phyloP scores from a whole-genome alignment of 1,140 invertebrate species.

The Teleogryllus occipitalis region DNA sequence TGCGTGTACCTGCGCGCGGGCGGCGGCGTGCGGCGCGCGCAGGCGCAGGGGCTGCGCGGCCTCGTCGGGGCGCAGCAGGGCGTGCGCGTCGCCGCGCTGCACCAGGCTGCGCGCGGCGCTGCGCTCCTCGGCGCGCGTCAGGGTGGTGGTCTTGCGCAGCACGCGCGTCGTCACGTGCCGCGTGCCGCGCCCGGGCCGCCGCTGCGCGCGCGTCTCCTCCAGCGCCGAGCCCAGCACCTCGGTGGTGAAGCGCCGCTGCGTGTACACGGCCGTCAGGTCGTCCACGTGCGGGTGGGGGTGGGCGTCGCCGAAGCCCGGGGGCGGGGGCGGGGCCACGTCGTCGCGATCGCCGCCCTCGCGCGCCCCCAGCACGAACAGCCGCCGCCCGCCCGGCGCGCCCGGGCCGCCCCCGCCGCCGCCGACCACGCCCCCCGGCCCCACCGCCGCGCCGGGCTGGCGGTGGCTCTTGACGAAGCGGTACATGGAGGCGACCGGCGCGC shows the following conservation, averaged over 20 bases:
- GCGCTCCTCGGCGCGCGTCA: constrained; percentile 78
- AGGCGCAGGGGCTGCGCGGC: background rate
- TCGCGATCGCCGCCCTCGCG: constrained; percentile 52
- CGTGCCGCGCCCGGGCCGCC: constrained; percentile 61
- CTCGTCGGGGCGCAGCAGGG: constrained; percentile 29
- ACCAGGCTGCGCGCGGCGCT: constrained; percentile 61
- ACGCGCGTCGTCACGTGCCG: constrained; percentile 77
- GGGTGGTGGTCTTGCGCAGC: constrained; percentile 80
- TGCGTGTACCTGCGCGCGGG: background rate
- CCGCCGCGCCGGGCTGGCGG: constrained; percentile 48
- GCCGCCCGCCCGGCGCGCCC: constrained; percentile 31
- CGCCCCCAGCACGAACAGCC: constrained; percentile 73
- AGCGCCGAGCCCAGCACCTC: constrained; percentile 74
- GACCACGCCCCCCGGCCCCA: constrained; percentile 63
- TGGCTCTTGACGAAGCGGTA: constrained; percentile 59
- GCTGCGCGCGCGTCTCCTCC: constrained; percentile 70
- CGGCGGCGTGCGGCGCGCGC: too few species aligned
- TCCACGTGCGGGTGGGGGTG: constrained; percentile 61
- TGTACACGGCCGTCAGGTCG: constrained; percentile 65
- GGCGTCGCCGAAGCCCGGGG: constrained; percentile 66
- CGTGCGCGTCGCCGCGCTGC: constrained; percentile 40
- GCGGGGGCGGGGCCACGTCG: constrained; percentile 37
- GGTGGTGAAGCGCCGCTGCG: constrained; percentile 71
- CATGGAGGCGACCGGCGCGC: constrained; percentile 46
- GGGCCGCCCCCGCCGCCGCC: constrained; percentile 52